Conservation (phyloP, 1,140 invertebrate genomes). For the Drosophila santomea region DNA sequence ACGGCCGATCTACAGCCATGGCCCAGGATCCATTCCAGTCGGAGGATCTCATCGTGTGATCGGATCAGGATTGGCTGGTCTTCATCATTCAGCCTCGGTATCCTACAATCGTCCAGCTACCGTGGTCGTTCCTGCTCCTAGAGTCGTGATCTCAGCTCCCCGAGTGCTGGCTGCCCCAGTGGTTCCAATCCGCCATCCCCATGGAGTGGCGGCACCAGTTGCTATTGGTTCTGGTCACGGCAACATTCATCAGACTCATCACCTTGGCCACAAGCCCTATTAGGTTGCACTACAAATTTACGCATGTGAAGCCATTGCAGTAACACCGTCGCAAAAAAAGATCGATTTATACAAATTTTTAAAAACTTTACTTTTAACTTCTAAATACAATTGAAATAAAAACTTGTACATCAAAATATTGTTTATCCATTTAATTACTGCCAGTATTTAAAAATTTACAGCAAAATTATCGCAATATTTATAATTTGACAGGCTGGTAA, state of each 20-base stretch:
- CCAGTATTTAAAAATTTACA: too few relatives aligned
- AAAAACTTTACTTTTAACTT: neutral
- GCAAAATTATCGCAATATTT: too few relatives aligned
- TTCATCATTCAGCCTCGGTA: neutral
- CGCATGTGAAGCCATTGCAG: too few relatives aligned
- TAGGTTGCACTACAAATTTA: neutral
- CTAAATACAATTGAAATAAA: neutral
- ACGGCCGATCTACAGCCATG: slow-evolving; percentile 8
- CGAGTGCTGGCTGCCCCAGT: slow-evolving; percentile 1
- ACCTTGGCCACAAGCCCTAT: slow-evolving; percentile 14
- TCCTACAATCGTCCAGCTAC: neutral
- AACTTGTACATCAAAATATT: neutral
- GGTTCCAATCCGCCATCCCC: slow-evolving; percentile 5
- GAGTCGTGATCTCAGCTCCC: neutral
- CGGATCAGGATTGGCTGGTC: neutral
- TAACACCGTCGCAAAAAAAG: too few relatives aligned
- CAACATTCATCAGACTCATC: slow-evolving; percentile 5
- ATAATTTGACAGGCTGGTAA: too few relatives aligned
- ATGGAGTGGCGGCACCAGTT: slow-evolving; percentile 1
- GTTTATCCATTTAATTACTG: neutral
- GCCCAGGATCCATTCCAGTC: slow-evolving; percentile 2
- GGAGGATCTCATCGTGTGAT: neutral
- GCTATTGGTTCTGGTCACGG: slow-evolving; percentile 2
- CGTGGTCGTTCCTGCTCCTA: slow-evolving; percentile 9
- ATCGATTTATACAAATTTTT: neutral